Evolutionary conservation across 2,888 invertebrate genomes (phyloP).

Genomic region (Melipona beecheii): DNA sequence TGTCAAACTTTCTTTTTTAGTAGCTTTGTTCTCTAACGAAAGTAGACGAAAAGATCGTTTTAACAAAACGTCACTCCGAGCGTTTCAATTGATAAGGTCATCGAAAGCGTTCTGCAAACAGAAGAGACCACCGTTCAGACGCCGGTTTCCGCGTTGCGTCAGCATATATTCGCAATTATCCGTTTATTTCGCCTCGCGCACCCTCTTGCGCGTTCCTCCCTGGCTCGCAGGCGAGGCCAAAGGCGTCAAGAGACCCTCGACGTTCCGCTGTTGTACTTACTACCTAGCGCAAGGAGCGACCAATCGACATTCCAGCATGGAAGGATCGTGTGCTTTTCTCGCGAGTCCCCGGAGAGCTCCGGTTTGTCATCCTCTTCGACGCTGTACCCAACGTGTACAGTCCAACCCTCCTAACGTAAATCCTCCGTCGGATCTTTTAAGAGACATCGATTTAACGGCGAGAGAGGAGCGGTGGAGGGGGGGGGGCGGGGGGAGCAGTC

Average conservation of each 20-base stretch:
- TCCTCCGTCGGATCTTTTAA: slow-evolving; percentile 18
- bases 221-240: background rate
- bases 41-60: background rate
- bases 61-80: background rate
- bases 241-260: slow-evolving; percentile 60
- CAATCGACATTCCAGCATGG: slow-evolving; percentile 70
- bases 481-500: background rate
- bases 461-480: background rate
- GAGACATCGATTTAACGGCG: slow-evolving; percentile 32
- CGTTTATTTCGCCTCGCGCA: slow-evolving; percentile 23
- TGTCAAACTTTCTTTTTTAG: background rate
- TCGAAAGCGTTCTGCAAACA: background rate
- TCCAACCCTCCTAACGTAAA: slow-evolving; percentile 5
- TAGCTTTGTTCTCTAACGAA: background rate
- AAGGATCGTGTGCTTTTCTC: slow-evolving; percentile 47
- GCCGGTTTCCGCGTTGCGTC: slow-evolving; percentile 48
- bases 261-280: slow-evolving; percentile 55
- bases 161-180: slow-evolving; percentile 58
- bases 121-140: background rate
- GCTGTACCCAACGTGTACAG: background rate
- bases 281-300: slow-evolving; percentile 55
- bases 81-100: too few relatives aligned
- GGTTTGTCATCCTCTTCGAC: slow-evolving; percentile 51
- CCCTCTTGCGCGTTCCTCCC: slow-evolving; percentile 22
- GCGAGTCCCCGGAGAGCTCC: slow-evolving; percentile 24